A percentile compares a stretch with the other conserved stretches of the same genome.
These are phyloP conservation scores for Lasioglossum malachurum DNA, from an alignment of 2,888 invertebrate species.

Conservation along the genomic window DNA sequence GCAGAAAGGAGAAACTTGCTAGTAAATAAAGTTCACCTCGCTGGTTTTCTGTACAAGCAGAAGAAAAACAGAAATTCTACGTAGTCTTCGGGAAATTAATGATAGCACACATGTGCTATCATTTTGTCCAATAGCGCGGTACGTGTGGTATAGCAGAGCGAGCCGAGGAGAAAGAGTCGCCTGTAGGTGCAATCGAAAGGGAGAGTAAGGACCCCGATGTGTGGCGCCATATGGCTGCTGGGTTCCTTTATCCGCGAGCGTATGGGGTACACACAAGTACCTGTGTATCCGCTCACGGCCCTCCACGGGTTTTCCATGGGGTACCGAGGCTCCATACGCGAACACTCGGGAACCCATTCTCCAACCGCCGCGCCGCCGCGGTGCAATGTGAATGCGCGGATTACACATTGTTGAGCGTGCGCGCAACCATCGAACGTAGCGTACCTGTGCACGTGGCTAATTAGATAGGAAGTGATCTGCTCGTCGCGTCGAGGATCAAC, in stretches of 20 bases:
- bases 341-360: slow-evolving; percentile 72
- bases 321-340: slow-evolving; percentile 56
- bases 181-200: slow-evolving; percentile 48
- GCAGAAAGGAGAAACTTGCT: no score
- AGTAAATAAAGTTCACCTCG: no score
- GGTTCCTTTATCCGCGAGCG: slow-evolving; percentile 68
- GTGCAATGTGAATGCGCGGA: slow-evolving; percentile 74
- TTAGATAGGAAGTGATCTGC: slow-evolving; percentile 70
- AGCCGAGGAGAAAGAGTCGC: slow-evolving; percentile 34
- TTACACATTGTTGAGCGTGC: slow-evolving; percentile 77
- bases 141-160: slow-evolving; percentile 1
- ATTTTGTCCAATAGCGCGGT: not conserved
- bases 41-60: no score
- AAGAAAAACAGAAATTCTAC: not conserved
- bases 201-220: slow-evolving; percentile 59
- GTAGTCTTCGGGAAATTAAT: not conserved
- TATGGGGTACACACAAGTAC: slow-evolving; percentile 65
- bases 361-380: slow-evolving; percentile 68
- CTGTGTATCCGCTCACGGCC: slow-evolving; percentile 52
- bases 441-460: slow-evolving; percentile 67
- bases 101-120: not conserved
- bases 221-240: slow-evolving; percentile 75
- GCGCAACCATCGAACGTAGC: slow-evolving; percentile 56
- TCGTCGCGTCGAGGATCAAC: slow-evolving; percentile 40
- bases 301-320: slow-evolving; percentile 44